A percentile compares a stretch with the other conserved stretches of the same genome.
phyloP scores from a whole-genome alignment of 2,888 invertebrate species.

The Hartigia nigra region DNA sequence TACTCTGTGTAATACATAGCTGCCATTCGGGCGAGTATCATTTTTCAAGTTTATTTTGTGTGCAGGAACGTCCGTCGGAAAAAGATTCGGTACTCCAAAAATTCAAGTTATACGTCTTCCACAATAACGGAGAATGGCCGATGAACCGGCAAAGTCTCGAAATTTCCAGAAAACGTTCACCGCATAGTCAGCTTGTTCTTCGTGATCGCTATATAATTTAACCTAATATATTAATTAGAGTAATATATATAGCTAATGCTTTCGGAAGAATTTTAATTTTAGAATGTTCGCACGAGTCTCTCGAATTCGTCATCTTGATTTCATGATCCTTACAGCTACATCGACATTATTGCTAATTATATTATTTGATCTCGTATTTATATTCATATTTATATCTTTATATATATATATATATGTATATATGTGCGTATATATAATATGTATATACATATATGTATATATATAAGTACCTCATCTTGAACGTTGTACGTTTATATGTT shows the following conservation, averaged over 20 bases:
- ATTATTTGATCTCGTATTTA: constrained; percentile 41
- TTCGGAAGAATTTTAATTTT: constrained; percentile 27
- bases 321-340: constrained; percentile 29
- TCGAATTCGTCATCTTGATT: constrained; percentile 24
- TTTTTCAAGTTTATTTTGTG: constrained; percentile 13
- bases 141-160: no score
- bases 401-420: constrained; percentile 34
- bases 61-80: background rate
- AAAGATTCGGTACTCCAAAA: no score
- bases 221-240: constrained; percentile 15
- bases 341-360: constrained; percentile 48
- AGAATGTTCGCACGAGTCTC: constrained; percentile 26
- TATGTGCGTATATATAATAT: constrained; percentile 12
- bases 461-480: constrained; percentile 32
- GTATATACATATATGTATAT: constrained; percentile 32
- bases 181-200: no score
- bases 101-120: no score
- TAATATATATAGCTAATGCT: constrained; percentile 23
- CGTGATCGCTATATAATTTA: constrained; percentile 11
- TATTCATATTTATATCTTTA: constrained; percentile 20
- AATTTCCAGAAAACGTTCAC: no score
- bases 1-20: constrained; percentile 12
- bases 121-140: no score
- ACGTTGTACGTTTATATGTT: constrained; percentile 53
- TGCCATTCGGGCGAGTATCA: constrained; percentile 25